These are phyloP conservation scores for Miltochrista miniata DNA, from an alignment of 2,888 invertebrate genomes.

Conservation along the genomic window DNA sequence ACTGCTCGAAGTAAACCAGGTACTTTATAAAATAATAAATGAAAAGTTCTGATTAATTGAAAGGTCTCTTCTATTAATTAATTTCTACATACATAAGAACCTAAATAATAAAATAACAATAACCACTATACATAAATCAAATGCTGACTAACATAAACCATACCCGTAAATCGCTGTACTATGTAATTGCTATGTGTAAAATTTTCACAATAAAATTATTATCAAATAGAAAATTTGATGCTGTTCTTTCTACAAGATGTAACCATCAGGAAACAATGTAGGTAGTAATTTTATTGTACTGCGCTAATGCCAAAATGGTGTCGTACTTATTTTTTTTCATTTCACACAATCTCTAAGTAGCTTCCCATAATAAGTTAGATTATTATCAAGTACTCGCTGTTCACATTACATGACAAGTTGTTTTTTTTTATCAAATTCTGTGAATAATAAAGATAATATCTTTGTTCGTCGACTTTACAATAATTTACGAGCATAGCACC, in stretches of 20 bases:
- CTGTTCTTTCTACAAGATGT: background rate
- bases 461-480: slow-evolving; percentile 25
- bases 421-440: slow-evolving; percentile 26
- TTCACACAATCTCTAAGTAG: slow-evolving; percentile 1
- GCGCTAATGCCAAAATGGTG: background rate
- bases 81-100: too few relatives aligned
- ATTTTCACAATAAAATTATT: too few relatives aligned
- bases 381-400: slow-evolving; percentile 11
- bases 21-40: background rate
- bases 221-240: background rate
- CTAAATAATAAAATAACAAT: too few relatives aligned
- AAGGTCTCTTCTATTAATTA: too few relatives aligned
- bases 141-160: too few relatives aligned
- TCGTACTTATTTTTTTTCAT: too few relatives aligned
- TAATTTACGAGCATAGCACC: slow-evolving; percentile 31
- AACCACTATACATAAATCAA: too few relatives aligned
- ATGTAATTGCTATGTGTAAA: too few relatives aligned
- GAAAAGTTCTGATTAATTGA: too few relatives aligned
- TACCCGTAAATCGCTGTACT: too few relatives aligned
- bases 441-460: slow-evolving; percentile 29
- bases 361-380: slow-evolving; percentile 12
- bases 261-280: background rate
- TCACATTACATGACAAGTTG: slow-evolving; percentile 10
- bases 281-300: background rate
- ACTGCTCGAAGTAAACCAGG: background rate